Percentiles rank a stretch among this genome's conserved stretches.
These are phyloP conservation scores for Haliclona indistincta DNA, from an alignment of 37 sponge, comb jelly and placozoan genomes.

Conservation along the genomic window DNA sequence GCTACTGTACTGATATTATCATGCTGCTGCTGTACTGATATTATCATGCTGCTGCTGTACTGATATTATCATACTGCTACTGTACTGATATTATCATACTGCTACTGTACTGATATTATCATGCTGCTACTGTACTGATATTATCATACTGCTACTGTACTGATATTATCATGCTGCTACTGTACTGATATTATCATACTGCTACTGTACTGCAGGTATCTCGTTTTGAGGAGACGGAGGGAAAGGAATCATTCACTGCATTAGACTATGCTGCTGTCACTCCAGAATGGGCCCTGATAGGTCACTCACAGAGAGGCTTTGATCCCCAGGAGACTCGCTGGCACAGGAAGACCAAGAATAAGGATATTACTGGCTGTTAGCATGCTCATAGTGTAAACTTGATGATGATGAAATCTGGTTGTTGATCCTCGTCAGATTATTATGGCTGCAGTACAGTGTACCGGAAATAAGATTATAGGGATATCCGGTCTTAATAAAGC, in stretches of 20 bases:
- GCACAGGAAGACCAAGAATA: conserved; percentile 83
- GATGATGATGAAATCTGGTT: background rate
- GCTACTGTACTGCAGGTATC: conserved; percentile 18
- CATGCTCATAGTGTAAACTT: background rate
- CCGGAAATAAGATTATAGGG: too few relatives aligned
- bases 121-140: too few relatives aligned
- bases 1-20: background rate
- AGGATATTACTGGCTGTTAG: conserved; percentile 68
- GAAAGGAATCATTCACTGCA: conserved; percentile 56
- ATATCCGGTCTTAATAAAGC: too few relatives aligned
- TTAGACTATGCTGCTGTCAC: conserved; percentile 83
- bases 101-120: too few relatives aligned
- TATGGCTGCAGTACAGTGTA: too few relatives aligned
- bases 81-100: too few relatives aligned
- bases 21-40: background rate
- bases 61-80: too few relatives aligned
- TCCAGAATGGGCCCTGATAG: conserved; percentile 91
- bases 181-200: background rate
- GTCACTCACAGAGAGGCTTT: conserved; percentile 79
- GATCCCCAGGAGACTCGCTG: conserved; percentile 90
- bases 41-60: conserved; percentile 24
- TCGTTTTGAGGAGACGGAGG: conserved; percentile 27
- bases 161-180: background rate
- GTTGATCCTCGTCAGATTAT: too few relatives aligned
- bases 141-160: too few relatives aligned